Percentiles rank a stretch among this genome's conserved stretches.
Conservation (phyloP, 2,888 invertebrate genomes). For the Trachelus iudaicus region DNA sequence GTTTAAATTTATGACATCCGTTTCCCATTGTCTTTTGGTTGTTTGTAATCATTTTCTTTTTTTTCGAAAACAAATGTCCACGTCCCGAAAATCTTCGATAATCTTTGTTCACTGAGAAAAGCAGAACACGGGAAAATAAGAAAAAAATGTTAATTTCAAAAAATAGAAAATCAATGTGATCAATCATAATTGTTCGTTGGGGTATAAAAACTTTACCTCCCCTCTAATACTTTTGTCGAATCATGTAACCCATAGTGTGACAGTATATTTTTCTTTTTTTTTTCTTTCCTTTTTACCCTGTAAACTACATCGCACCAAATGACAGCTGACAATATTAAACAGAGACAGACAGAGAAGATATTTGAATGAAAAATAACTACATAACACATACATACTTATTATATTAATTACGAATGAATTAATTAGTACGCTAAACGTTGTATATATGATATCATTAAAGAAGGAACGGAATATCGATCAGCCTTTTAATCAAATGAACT, state of each 20-base stretch:
- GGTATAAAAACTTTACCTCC: background rate
- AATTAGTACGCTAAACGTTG: constrained; percentile 54
- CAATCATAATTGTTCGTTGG: background rate
- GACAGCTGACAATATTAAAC: background rate
- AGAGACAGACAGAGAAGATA: background rate
- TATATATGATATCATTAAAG: constrained; percentile 48
- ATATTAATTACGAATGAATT: constrained; percentile 14
- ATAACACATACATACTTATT: background rate
- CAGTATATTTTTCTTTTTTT: background rate
- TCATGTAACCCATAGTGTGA: background rate
- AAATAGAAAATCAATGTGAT: background rate
- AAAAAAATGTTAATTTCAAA: background rate
- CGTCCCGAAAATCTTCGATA: background rate
- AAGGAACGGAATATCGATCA: constrained; percentile 39
- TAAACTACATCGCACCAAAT: background rate
- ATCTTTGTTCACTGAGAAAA: background rate
- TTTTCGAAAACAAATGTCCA: background rate
- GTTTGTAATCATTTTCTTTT: background rate
- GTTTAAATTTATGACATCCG: background rate
- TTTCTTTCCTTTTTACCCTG: background rate
- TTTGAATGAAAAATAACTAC: background rate
- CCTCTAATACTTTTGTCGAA: background rate
- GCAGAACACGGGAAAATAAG: background rate
- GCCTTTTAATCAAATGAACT: constrained; percentile 45
- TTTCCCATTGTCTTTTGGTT: background rate